phyloP scores from a whole-genome alignment of 30 jellyfish, hydroid and myxozoan genomes.

The Aurelia aurita complex sp. Pacific region DNA sequence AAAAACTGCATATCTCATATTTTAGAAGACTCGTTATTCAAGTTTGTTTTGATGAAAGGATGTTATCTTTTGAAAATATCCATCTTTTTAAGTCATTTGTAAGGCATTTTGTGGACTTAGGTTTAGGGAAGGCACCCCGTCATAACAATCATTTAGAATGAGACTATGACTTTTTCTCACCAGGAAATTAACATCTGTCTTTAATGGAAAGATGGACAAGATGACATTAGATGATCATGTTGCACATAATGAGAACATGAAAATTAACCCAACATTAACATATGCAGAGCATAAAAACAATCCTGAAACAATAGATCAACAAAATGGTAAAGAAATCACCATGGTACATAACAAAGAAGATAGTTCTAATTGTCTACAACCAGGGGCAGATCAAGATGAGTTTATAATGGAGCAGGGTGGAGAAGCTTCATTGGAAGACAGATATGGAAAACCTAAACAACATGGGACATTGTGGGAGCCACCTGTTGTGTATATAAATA shows the following conservation, averaged over 20 bases:
- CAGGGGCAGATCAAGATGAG: conserved; percentile 48
- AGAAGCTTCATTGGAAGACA: conserved; percentile 27
- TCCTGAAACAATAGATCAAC: conserved; percentile 28
- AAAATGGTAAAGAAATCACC: conserved; percentile 29
- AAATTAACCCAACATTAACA: background rate
- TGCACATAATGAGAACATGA: conserved; percentile 34
- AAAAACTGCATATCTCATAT: too few relatives aligned
- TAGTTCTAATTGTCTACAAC: background rate
- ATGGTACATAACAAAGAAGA: conserved; percentile 23
- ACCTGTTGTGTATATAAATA: conserved; percentile 64
- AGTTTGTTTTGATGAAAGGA: too few relatives aligned
- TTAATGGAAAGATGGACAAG: conserved; percentile 66
- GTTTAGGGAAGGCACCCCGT: too few relatives aligned
- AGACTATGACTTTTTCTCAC: background rate
- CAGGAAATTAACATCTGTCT: conserved; percentile 24
- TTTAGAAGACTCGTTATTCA: too few relatives aligned
- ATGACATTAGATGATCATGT: conserved; percentile 53
- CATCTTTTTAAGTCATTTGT: too few relatives aligned
- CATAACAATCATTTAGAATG: too few relatives aligned
- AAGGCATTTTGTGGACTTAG: too few relatives aligned
- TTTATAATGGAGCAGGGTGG: conserved; percentile 25
- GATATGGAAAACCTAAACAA: conserved; percentile 70
- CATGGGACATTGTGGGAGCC: conserved; percentile 89
- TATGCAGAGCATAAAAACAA: conserved; percentile 42
- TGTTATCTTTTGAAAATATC: too few relatives aligned